Percentiles rank a stretch among this genome's conserved stretches.
phyloP scores from a whole-genome alignment of 2,888 invertebrate genomes.

The Aphidius colemani region DNA sequence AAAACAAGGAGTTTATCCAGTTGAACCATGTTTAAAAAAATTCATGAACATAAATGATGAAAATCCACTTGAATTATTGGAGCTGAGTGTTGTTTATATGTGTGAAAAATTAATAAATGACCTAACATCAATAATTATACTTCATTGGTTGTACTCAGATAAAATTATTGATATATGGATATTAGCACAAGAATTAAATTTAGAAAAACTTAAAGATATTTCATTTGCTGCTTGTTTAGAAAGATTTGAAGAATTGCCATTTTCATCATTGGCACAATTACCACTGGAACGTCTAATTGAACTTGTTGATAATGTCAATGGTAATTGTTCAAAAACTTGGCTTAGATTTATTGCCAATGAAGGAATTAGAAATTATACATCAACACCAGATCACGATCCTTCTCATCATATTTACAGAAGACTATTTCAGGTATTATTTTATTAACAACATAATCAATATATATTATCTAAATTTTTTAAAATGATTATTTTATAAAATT shows the following conservation, averaged over 20 bases:
- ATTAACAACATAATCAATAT: too few relatives aligned
- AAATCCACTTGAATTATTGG: constrained; percentile 42
- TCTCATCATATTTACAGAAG: constrained; percentile 29
- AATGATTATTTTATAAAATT: neutral
- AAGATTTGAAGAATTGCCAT: constrained; percentile 43
- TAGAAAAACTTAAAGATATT: constrained; percentile 39
- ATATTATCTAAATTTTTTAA: neutral
- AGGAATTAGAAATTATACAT: constrained; percentile 15
- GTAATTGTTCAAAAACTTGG: constrained; percentile 31
- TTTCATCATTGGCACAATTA: constrained; percentile 31
- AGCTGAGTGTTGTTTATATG: constrained; percentile 44
- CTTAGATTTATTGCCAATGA: constrained; percentile 33
- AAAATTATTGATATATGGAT: constrained; percentile 44
- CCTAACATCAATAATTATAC: constrained; percentile 40
- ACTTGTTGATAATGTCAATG: constrained; percentile 42
- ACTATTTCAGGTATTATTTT: constrained; percentile 30
- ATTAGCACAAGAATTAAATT: constrained; percentile 41
- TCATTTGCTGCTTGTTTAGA: constrained; percentile 44
- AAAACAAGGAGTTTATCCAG: constrained; percentile 27
- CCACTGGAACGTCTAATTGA: constrained; percentile 36
- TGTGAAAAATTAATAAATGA: constrained; percentile 43
- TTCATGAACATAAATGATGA: constrained; percentile 34
- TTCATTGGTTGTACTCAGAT: constrained; percentile 40
- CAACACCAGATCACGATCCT: constrained; percentile 19
- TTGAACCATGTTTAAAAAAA: constrained; percentile 39